Base-by-base conservation (phyloP, 1,140 invertebrate genomes). In the Ganaspis sp. region DNA sequence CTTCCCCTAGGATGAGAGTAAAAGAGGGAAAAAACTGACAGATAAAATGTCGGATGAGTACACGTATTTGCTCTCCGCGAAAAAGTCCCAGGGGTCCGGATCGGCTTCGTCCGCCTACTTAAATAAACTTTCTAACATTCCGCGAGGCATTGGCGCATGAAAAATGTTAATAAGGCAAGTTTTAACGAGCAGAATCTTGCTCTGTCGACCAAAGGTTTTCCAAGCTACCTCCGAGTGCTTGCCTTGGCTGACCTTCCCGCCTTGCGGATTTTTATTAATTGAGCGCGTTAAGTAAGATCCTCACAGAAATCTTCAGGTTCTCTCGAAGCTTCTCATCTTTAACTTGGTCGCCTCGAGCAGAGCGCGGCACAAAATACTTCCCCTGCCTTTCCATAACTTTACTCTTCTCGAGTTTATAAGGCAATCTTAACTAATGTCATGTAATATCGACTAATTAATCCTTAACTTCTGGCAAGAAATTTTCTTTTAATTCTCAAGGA, bases 91-190 rank as follows among this genome's bases (percentile, higher is more conserved):
- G 72, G 74, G 58, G 74, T 75, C 38, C 54, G 70, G 75, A 69
- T 53, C 72, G 73, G 74, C 72, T 76, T 72, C 74, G 49, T 69
- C 75, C 77, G 81, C 76, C 79, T 85, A 87, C 83, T 89, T 84
- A 81, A 84, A 85, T 81, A 84, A 89, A 89, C 84, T 90, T 90
- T 78, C 77, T 79, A 79, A 82, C 83, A 84, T 86, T 90, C 80
- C 79, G 79, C 80, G 77, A 90, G 86, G 88, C 86, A 88, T 88
- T 81, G 81, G 87, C 72, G 85, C 84, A 88, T 88, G 87, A 89
- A 89, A 89, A 89, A 89, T 89, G 85, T 90, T 89, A 90, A 90
- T 89, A 89, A 89, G 87, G 80, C 84, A 90, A 89, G 87, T 89
- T 90, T 89, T 89, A 90, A 90, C 86, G 86, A 89, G 87, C 78